Evolutionary conservation across 2,113 vertebrate species (phyloP).

Genomic region (Macroglossus sobrinus): DNA sequence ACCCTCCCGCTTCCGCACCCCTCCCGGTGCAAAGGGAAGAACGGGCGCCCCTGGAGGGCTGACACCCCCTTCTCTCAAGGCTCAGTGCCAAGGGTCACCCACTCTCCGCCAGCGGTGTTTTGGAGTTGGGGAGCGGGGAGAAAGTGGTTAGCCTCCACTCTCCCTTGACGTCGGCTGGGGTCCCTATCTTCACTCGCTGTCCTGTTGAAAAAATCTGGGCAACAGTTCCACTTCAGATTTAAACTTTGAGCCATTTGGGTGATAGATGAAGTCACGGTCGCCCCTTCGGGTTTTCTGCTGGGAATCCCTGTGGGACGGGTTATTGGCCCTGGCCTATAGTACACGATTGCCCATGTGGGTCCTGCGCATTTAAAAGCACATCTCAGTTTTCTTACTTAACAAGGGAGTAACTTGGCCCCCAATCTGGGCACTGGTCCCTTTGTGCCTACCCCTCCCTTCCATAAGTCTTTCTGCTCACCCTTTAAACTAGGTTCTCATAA

Average conservation of each 20-base stretch:
- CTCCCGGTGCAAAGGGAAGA: background rate
- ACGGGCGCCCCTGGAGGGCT: background rate
- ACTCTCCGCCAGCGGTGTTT: background rate
- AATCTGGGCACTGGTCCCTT: background rate
- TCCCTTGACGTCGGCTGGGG: rapidly evolving
- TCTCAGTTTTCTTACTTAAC: background rate
- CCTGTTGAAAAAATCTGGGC: background rate
- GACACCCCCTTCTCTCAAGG: background rate
- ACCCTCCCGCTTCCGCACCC: rapidly evolving
- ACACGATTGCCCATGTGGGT: background rate
- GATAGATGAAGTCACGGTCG: background rate
- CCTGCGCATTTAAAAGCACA: background rate
- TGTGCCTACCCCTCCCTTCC: too few relatives aligned
- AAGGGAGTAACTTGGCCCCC: background rate
- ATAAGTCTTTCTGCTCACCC: background rate
- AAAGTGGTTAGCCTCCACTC: background rate
- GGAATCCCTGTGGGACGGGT: background rate
- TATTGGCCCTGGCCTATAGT: too few relatives aligned
- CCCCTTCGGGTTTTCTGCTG: background rate
- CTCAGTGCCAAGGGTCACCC: rapidly evolving
- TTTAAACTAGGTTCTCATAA: background rate
- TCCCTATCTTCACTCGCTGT: background rate
- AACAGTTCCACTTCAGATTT: background rate
- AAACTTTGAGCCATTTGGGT: background rate
- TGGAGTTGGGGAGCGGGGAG: rapidly evolving